Base-by-base conservation (phyloP, 2,797 vertebrate genomes). In the Myotis daubentonii region DNA sequence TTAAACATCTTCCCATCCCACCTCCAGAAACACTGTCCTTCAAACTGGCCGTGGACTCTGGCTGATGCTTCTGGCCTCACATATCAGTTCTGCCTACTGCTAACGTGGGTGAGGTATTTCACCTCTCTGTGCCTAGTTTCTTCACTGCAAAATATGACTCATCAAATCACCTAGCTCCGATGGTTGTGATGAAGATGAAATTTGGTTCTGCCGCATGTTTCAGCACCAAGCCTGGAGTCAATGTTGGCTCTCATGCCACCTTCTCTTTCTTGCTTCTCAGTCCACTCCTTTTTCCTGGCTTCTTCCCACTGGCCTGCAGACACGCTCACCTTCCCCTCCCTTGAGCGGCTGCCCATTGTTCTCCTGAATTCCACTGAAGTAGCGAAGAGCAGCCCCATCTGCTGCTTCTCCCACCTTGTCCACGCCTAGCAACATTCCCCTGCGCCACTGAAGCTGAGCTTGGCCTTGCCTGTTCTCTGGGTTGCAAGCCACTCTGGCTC, bases 171-270 rank as follows among this genome's bases (percentile, higher is more conserved):
- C 25, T 16, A 9, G 10, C 33, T 16, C 17, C 79, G 9, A 2
- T 28, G 51, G 57, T 8, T 57, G 30, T 25, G 7, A 72, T 25
- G 55, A 65, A 38, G 47, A 36, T 47, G 22, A 44, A 60, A n/a
- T 23, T 49, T 53, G 55, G 12, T 17, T 62, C n/a, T 28, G 51
- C 25, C 28, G 28, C 57, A 7, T 28, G 7, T 62, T 62, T 72
- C 19, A 82, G 70, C 76, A 16, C 57, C 8, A 6, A 10, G 47
- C 55, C 23, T 38, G 49, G 55, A 19, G 62, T 68, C 13, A 17
- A 11, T 19, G 6, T 22, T 0, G 1, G 22, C 6, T 36, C 30
- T 9, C 33, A 8, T 0, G 3, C 30, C n/a, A 16, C 68, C 60
- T 71, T 79, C 83, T 71, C 65, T 87, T 76, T 60, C 53, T 72